Base-by-base conservation (phyloP, 2,113 vertebrate species). In the Engystomops pustulosus region DNA sequence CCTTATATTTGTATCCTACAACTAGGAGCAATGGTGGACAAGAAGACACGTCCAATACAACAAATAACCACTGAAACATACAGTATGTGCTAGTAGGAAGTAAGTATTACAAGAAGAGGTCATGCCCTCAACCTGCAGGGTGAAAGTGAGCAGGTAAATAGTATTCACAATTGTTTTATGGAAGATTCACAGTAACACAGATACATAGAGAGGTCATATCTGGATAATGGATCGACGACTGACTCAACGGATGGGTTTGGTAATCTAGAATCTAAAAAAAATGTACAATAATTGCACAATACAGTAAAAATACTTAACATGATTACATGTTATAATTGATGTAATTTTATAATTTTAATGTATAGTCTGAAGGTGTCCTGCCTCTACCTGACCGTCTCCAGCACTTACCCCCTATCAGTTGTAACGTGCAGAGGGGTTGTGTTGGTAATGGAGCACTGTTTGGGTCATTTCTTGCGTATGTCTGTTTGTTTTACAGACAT, bases 1-100 rank as follows among this genome's bases (percentile, higher is more conserved):
- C 82, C 34, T 84, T 84, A 47, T 84, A 60, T 84, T 83, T 78
- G 69, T 45, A 74, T 49, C 53, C 49, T 75, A 53, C 17, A 55
- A 36, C 49, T 30, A 4, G 15, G 23, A 38, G 34, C 55, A 65
- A 45, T 47, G 38, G 20, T 1, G n/a, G 34, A 7, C 74, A 77
- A 51, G 49, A 55, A 58, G 49, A 55, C 32, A n/a, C 47, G 23
- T 79, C 60, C 44, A 67, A 5, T 8, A 6, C 32, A 53, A 9
- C 32, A 27, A n/a, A 11, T 4, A 70, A 38, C 36, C 32, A 70
- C 18, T 1, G 36, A 70, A 44, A 68, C 25, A 27, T 53, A 67
- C 41, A 14, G 30, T 23, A 36, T 14, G 17, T 53, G 53, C 34
- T 34, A 20, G 27, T 12, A 55, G 18, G 36, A 70, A 44, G 32